These are phyloP conservation scores for Anser cygnoides DNA, from an alignment of 2,113 vertebrate species.

Conservation along the genomic window DNA sequence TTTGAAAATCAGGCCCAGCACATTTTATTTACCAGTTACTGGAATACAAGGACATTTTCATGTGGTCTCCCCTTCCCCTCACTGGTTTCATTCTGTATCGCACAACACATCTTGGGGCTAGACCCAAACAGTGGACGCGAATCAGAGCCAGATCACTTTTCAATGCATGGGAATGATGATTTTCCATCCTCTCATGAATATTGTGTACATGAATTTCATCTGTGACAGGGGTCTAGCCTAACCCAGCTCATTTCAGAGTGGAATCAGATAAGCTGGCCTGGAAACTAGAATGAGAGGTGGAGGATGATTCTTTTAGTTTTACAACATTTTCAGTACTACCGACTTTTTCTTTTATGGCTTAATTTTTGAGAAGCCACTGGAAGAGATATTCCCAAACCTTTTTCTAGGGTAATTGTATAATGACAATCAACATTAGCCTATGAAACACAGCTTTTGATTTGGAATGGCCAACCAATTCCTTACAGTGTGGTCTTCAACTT, in stretches of 20 bases:
- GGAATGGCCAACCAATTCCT: constrained; percentile 69
- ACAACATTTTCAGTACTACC: constrained; percentile 45
- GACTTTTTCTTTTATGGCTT: constrained; percentile 63
- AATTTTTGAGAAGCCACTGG: constrained; percentile 69
- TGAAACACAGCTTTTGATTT: constrained; percentile 72
- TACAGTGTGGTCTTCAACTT: constrained; percentile 76
- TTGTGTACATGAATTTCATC: background rate
- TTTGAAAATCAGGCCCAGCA: constrained; percentile 13
- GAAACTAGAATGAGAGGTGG: constrained; percentile 41
- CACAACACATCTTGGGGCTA: background rate
- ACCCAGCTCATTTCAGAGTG: background rate
- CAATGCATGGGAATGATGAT: background rate
- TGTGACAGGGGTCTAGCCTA: background rate
- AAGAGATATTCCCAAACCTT: constrained; percentile 63
- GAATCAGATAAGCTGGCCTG: constrained; percentile 3
- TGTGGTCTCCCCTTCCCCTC: background rate
- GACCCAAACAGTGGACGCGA: background rate
- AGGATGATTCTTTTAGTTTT: background rate
- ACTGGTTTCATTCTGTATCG: background rate
- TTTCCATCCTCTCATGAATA: background rate
- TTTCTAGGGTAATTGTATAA: constrained; percentile 57
- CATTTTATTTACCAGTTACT: background rate
- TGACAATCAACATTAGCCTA: constrained; percentile 78
- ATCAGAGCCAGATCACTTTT: background rate
- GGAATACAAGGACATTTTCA: constrained; percentile 25